These are phyloP conservation scores for Falco biarmicus DNA, from an alignment of 2,797 vertebrate species.

Conservation along the genomic window DNA sequence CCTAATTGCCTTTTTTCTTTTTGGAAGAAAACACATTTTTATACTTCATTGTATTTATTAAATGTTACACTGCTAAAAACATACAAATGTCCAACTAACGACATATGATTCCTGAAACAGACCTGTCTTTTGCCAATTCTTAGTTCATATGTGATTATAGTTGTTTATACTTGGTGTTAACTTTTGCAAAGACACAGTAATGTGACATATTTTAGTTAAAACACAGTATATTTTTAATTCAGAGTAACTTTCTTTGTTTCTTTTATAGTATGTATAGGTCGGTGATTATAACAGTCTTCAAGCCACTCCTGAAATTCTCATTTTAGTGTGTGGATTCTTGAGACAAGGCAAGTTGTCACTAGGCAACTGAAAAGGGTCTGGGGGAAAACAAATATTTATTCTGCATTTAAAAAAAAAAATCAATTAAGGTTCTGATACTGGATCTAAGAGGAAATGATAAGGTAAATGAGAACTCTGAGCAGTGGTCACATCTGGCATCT, in stretches of 20 bases:
- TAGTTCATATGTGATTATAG: background rate
- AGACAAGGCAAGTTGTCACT: background rate
- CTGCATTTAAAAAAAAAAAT: background rate
- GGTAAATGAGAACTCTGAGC: background rate
- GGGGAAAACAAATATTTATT: background rate
- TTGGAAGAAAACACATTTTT: background rate
- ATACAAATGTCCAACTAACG: background rate
- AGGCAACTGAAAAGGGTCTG: background rate
- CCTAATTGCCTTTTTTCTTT: background rate
- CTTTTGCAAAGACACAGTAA: background rate
- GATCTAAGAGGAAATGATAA: background rate
- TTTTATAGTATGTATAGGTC: background rate
- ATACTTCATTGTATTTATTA: background rate
- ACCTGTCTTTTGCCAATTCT: background rate
- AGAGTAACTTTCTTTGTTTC: background rate
- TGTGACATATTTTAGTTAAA: background rate
- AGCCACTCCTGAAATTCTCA: background rate
- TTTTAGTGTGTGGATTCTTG: background rate
- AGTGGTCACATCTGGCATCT: background rate
- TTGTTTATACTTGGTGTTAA: background rate
- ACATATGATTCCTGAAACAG: background rate
- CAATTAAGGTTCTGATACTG: background rate
- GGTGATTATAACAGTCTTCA: background rate
- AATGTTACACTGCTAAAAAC: background rate
- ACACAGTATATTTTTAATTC: background rate